Percentiles rank a stretch among this genome's conserved stretches.
phyloP scores from a whole-genome alignment of 2,113 vertebrate genomes.

The Hemiscyllium ocellatum region DNA sequence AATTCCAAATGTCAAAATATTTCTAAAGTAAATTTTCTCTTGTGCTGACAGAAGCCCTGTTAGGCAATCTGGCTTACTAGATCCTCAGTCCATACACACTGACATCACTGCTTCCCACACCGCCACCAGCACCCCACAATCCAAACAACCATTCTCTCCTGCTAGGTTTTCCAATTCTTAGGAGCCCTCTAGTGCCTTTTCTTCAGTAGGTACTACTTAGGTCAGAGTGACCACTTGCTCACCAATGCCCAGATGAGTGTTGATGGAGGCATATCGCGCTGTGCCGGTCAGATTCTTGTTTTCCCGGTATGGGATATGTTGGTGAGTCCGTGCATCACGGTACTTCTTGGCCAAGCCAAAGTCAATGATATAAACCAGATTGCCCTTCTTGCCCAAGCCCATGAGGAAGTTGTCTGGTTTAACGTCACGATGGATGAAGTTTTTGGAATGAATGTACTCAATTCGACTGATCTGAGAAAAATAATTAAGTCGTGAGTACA shows the following conservation, averaged over 20 bases:
- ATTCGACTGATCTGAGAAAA: slow-evolving; percentile 82
- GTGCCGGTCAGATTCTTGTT: slow-evolving; percentile 97
- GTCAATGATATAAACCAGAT: slow-evolving; percentile 97
- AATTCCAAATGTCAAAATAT: background rate
- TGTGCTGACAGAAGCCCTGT: background rate
- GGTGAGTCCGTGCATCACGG: slow-evolving; percentile 88
- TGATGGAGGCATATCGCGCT: slow-evolving; percentile 92
- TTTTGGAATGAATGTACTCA: slow-evolving; percentile 97
- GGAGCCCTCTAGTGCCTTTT: background rate
- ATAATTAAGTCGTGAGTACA: background rate
- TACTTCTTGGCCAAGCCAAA: slow-evolving; percentile 96
- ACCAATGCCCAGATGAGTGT: slow-evolving; percentile 94
- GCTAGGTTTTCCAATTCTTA: background rate
- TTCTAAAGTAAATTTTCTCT: background rate
- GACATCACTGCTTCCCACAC: background rate
- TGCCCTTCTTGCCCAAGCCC: slow-evolving; percentile 94
- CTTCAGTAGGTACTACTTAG: background rate
- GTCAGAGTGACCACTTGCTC: slow-evolving; percentile 43
- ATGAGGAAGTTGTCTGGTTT: slow-evolving; percentile 96
- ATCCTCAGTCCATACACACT: background rate
- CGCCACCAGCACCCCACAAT: background rate
- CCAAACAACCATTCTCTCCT: background rate
- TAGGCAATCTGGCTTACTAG: background rate
- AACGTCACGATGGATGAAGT: slow-evolving; percentile 93
- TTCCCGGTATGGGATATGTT: slow-evolving; percentile 96